These are phyloP conservation scores for Bombyx mori DNA, from an alignment of 1,140 invertebrate species.

Conservation along the genomic window ASM3026992v2 NC_085111.1:6615001-6615500, in stretches of 20 bases:
- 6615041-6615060: constrained; percentile 42
- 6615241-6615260: constrained; percentile 31
- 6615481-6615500: not conserved
- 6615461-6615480: too few species aligned
- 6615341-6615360: not conserved
- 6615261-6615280: constrained; percentile 36
- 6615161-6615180: constrained; percentile 42
- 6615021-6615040: constrained; percentile 58
- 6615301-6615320: constrained; percentile 13
- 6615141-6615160: constrained; percentile 53
- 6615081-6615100: constrained; percentile 43
- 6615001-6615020: constrained; percentile 41
- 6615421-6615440: too few species aligned
- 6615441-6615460: too few species aligned
- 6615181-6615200: constrained; percentile 51
- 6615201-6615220: constrained; percentile 52
- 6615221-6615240: constrained; percentile 46
- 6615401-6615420: too few species aligned
- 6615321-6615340: constrained; percentile 6
- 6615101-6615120: constrained; percentile 61
- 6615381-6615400: too few species aligned
- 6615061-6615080: constrained; percentile 37
- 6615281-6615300: constrained; percentile 17
- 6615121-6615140: constrained; percentile 50
- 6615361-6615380: too few species aligned